Base-by-base conservation (phyloP, 2,113 vertebrate genomes). In the Illadopsis cleaveri region DNA sequence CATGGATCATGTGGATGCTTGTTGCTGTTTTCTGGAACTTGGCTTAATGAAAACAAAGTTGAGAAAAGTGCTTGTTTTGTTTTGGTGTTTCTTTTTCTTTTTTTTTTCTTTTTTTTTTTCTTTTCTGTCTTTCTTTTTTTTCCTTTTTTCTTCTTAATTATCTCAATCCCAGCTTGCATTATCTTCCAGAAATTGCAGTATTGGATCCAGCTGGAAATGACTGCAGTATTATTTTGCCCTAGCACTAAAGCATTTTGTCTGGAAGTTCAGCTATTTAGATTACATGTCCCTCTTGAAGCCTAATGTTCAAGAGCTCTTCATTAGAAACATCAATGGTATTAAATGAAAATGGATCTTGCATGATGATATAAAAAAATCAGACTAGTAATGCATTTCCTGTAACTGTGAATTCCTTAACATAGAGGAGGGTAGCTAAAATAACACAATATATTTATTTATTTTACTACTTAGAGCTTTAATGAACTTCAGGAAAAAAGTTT, bases 251-350 rank as follows among this genome's bases (percentile, higher is more conserved):
- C 4, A 2, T 80, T 92, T 58, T 82, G 50, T 69, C 54, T 86
- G 64, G 51, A 86, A 87, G 75, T 66, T 87, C 38, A 77, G 47
- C 70, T 88, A 3, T 91, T 88, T 92, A 71, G 84, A 66, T 90
- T 73, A 62, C 65, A 48, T 0, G 0, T 69, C 65, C 35, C 47
- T 82, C 79, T 93, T 72, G 78, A 65, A 96, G 78, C 68, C 70
- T 90, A 19, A 85, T 35, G 38, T 92, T 94, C 77, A 80, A 92
- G 90, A 80, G 64, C 24, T 96, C 87, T 90, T 95, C 85, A 89
- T 86, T 83, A 82, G 81, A 93, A 93, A 87, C 82, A 86, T 90
- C 80, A 78, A 5, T 75, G 51, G 42, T 64, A 60, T 86, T 90
- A 80, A 83, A 75, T 37, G 51, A 72, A 75, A 94, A 78, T 23